A percentile compares a stretch with the other conserved stretches of the same genome.
phyloP scores from a whole-genome alignment of 2,113 vertebrate species.

The Platichthys flesus region DNA sequence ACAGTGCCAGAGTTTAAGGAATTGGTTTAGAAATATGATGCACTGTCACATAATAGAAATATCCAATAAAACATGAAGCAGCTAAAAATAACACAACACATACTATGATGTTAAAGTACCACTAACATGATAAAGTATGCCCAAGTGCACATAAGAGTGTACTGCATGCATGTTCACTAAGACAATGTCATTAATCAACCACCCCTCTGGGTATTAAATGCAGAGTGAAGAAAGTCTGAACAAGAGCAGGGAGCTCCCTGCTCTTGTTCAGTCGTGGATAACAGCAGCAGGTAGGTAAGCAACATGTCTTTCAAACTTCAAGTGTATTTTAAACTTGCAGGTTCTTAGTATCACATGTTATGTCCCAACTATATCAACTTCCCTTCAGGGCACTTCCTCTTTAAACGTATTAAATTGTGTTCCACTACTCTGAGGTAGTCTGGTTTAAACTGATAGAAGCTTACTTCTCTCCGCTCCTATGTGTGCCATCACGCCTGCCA shows the following conservation, averaged over 20 bases:
- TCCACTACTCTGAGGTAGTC: neutral
- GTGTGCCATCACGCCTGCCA: neutral
- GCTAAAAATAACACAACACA: neutral
- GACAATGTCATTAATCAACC: neutral
- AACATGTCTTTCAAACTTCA: neutral
- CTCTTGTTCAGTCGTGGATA: neutral
- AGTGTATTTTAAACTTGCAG: neutral
- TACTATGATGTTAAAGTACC: neutral
- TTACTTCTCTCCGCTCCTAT: neutral
- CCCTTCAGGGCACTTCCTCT: neutral
- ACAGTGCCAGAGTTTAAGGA: too few relatives aligned
- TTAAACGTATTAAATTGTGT: neutral
- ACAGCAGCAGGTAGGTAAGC: neutral
- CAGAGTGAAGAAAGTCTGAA: neutral
- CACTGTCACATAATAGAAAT: neutral
- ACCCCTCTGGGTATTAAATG: neutral
- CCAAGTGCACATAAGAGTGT: neutral
- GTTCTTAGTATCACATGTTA: neutral
- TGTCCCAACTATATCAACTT: neutral
- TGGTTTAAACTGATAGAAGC: neutral
- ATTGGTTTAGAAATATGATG: too few relatives aligned
- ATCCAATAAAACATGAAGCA: neutral
- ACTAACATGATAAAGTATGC: neutral
- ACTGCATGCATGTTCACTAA: neutral
- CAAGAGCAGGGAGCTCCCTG: neutral